These are phyloP conservation scores for Reinhardtius hippoglossoides DNA, from an alignment of 2,113 vertebrate species.

Conservation along the genomic window DNA sequence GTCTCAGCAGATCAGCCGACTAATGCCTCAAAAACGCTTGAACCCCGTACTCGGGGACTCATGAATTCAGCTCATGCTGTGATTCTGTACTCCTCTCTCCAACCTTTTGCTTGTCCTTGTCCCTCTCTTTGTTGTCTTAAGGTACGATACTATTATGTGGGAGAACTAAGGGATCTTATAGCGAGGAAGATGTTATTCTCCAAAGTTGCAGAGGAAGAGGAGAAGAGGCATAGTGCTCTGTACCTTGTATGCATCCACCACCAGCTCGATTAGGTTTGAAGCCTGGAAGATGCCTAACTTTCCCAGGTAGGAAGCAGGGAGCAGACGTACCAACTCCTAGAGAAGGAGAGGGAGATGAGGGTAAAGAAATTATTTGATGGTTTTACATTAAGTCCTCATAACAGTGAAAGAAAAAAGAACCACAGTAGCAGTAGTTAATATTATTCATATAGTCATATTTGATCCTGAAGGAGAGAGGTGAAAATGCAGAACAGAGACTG, in stretches of 20 bases:
- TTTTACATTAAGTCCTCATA: background rate
- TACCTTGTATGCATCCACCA: constrained; percentile 96
- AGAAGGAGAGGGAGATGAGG: constrained; percentile 4
- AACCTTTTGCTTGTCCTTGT: constrained; percentile 13
- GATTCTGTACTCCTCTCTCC: constrained; percentile 5
- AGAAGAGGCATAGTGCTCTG: constrained; percentile 19
- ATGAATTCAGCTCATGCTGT: constrained; percentile 33
- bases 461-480: background rate
- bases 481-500: background rate
- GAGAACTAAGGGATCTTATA: background rate
- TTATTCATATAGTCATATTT: no score
- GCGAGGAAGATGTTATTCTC: background rate
- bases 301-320: constrained; percentile 92
- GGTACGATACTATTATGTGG: background rate
- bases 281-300: constrained; percentile 90
- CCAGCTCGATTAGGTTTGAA: constrained; percentile 94
- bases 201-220: background rate
- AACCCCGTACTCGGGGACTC: constrained; percentile 24
- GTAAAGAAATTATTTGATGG: background rate
- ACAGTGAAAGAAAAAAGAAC: background rate
- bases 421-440: no score
- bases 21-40: constrained; percentile 7
- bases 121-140: constrained; percentile 18
- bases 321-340: constrained; percentile 88
- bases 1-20: constrained; percentile 2